These are phyloP conservation scores for Drosophila kambysellisi DNA, from an alignment of 2,888 invertebrate genomes.

Conservation along the genomic window DNA sequence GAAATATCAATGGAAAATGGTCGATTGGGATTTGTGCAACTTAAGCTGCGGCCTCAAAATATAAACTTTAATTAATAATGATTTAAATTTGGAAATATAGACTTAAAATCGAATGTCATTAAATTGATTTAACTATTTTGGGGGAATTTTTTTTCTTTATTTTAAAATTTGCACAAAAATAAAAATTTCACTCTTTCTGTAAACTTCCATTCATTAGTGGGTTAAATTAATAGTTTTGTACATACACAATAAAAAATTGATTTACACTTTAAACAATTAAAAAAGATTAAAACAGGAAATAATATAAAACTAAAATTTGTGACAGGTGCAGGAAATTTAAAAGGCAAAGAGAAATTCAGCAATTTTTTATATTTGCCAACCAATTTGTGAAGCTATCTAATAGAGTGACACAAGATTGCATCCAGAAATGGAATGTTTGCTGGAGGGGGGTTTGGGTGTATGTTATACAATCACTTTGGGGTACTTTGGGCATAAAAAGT, in stretches of 20 bases:
- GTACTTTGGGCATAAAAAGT: conserved; percentile 56
- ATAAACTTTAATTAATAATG: background rate
- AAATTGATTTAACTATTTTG: background rate
- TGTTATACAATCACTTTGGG: conserved; percentile 40
- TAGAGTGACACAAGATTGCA: conserved; percentile 9
- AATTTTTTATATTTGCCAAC: conserved; percentile 45
- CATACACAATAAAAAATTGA: background rate
- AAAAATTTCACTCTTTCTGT: no score
- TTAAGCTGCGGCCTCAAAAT: background rate
- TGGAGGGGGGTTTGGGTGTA: background rate
- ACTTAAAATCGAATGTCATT: background rate
- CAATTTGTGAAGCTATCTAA: conserved; percentile 46
- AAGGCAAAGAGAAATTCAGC: conserved; percentile 30
- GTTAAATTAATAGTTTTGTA: background rate
- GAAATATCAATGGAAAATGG: background rate
- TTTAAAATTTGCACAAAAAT: no score
- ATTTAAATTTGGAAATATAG: background rate
- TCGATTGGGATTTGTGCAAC: background rate
- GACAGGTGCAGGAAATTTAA: conserved; percentile 19
- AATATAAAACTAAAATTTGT: background rate
- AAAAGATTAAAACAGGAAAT: background rate
- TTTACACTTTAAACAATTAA: background rate
- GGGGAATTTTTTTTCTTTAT: no score
- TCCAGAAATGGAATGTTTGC: background rate
- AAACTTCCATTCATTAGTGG: background rate